Evolutionary conservation across 2,113 vertebrate species (phyloP).

Genomic region (Tympanuchus pallidicinctus): DNA sequence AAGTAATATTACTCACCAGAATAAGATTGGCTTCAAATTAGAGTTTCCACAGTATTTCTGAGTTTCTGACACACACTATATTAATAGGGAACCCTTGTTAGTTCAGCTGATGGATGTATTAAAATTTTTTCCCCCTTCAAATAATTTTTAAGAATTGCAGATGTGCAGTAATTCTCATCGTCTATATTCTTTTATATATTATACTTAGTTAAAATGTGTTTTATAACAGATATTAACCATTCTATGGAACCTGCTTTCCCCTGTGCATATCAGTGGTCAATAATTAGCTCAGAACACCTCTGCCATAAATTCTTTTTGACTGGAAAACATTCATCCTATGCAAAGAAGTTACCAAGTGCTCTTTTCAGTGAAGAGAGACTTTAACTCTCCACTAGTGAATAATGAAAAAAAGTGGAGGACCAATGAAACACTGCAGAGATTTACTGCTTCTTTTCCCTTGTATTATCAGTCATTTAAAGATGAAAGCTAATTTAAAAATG

Average conservation of each 20-base stretch:
- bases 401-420: not conserved
- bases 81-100: not conserved
- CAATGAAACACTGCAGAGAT: not conserved
- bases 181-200: not conserved
- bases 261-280: not conserved
- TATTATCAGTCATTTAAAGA: not conserved
- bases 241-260: not conserved
- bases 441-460: not conserved
- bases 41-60: not conserved
- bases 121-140: not conserved
- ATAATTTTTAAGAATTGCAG: conserved; percentile 4
- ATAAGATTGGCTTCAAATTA: not conserved
- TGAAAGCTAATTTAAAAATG: conserved; percentile 21
- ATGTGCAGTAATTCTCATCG: not conserved
- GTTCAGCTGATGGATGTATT: not conserved
- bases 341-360: not conserved
- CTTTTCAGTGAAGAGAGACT: not conserved
- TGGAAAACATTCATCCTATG: not conserved
- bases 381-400: not conserved
- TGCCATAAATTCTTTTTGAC: not conserved
- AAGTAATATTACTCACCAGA: not conserved
- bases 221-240: not conserved
- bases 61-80: not conserved
- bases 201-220: not conserved
- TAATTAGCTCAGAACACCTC: not conserved